phyloP scores from a whole-genome alignment of 1,140 invertebrate species.

The Drosophila sechellia region DNA sequence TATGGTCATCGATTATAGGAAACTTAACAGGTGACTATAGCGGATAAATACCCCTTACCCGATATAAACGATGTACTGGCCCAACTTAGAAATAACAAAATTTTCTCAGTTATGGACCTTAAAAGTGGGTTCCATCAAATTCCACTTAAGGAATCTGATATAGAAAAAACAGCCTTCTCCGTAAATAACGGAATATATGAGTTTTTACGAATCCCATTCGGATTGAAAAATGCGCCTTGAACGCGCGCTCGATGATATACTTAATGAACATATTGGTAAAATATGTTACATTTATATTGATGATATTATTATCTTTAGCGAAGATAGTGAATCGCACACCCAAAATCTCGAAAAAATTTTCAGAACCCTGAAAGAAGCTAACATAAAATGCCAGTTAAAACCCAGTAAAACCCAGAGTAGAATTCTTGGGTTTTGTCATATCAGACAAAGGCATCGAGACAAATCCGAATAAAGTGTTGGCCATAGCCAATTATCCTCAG shows the following conservation, averaged over 20 bases:
- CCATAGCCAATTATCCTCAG: not conserved
- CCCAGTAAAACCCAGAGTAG: not conserved
- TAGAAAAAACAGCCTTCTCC: not conserved
- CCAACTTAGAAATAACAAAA: not conserved
- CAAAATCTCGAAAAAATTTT: too few relatives aligned
- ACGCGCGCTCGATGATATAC: too few relatives aligned
- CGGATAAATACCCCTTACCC: not conserved
- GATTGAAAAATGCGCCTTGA: too few relatives aligned
- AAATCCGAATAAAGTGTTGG: not conserved
- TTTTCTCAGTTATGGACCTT: not conserved
- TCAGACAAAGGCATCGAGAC: not conserved
- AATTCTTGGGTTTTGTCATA: not conserved
- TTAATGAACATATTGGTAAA: too few relatives aligned
- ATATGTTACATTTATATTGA: too few relatives aligned
- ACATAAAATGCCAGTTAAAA: not conserved
- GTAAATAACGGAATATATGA: too few relatives aligned
- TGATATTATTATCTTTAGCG: too few relatives aligned
- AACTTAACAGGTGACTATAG: not conserved
- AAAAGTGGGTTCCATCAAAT: not conserved
- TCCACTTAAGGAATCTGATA: not conserved
- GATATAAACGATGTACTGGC: not conserved
- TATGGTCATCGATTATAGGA: not conserved
- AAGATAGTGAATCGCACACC: too few relatives aligned
- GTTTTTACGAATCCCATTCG: too few relatives aligned
- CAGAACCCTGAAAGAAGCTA: too few relatives aligned